These are phyloP conservation scores for Champsocephalus esox DNA, from an alignment of 2,797 vertebrate species.

Conservation along the genomic window DNA sequence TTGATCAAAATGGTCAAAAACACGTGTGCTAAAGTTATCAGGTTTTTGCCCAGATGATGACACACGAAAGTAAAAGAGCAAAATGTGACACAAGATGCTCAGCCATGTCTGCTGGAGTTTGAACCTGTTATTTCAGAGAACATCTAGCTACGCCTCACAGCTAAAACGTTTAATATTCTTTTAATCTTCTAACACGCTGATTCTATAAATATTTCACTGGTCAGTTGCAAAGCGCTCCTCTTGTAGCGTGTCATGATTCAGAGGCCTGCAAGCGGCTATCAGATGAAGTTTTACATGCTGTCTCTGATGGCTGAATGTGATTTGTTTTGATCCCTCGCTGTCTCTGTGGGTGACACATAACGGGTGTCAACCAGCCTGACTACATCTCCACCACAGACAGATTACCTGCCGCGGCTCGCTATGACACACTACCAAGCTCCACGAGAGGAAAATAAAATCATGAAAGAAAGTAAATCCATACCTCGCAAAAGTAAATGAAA, in stretches of 20 bases:
- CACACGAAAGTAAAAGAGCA: neutral
- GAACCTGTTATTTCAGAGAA: constrained; percentile 13
- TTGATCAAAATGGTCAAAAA: neutral
- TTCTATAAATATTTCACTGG: constrained; percentile 45
- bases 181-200: constrained; percentile 27
- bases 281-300: constrained; percentile 80
- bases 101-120: neutral
- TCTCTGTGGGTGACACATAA: constrained; percentile 78
- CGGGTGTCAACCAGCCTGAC: constrained; percentile 68
- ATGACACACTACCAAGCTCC: constrained; percentile 6
- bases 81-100: neutral
- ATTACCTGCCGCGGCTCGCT: constrained; percentile 61
- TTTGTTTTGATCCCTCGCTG: constrained; percentile 72
- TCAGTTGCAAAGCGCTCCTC: constrained; percentile 41
- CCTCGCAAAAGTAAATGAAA: neutral
- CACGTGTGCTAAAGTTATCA: neutral
- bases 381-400: constrained; percentile 69
- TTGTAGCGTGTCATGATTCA: constrained; percentile 54
- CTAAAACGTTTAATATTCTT: constrained; percentile 1
- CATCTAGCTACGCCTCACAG: neutral
- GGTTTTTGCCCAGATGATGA: neutral
- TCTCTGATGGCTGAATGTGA: constrained; percentile 71
- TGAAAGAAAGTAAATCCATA: neutral
- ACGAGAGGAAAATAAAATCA: constrained; percentile 21
- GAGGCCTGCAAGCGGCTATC: constrained; percentile 51